A percentile compares a stretch with the other conserved stretches of the same genome.
These are phyloP conservation scores for Ecliptopera silaceata DNA, from an alignment of 2,888 invertebrate species.

Conservation along the genomic window DNA sequence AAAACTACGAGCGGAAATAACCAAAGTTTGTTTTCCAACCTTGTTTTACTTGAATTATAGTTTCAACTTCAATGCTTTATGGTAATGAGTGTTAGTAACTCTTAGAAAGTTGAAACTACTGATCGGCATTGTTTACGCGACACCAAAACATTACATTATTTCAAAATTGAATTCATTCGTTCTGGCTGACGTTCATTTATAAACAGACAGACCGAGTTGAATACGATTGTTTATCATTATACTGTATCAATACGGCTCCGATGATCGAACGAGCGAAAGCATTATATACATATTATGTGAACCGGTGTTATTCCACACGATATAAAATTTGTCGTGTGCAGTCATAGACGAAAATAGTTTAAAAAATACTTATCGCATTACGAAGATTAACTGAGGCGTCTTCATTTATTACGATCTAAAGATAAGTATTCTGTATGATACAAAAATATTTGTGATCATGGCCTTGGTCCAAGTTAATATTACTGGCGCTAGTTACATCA, in stretches of 20 bases:
- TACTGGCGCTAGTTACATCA: slow-evolving; percentile 26
- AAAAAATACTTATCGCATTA: slow-evolving; percentile 1
- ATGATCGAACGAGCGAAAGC: slow-evolving; percentile 27
- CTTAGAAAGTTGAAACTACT: slow-evolving; percentile 58
- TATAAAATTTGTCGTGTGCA: slow-evolving; percentile 12
- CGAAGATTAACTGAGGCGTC: slow-evolving; percentile 15
- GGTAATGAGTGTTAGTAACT: slow-evolving; percentile 23
- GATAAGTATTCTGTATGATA: slow-evolving; percentile 16
- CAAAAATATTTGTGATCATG: slow-evolving; percentile 23
- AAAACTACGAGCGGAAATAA: slow-evolving; percentile 39
- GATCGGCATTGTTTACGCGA: slow-evolving; percentile 35
- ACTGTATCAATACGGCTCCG: slow-evolving; percentile 27
- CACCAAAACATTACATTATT: slow-evolving; percentile 36
- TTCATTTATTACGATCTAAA: slow-evolving; percentile 7
- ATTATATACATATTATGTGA: slow-evolving; percentile 20
- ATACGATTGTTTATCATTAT: slow-evolving; percentile 23
- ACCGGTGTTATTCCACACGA: slow-evolving; percentile 15
- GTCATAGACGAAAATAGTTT: slow-evolving; percentile 5
- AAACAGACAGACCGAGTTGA: slow-evolving; percentile 16
- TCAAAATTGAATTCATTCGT: slow-evolving; percentile 24
- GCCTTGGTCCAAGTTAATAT: slow-evolving; percentile 29
- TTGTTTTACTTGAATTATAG: slow-evolving; percentile 54
- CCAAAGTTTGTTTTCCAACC: slow-evolving; percentile 46
- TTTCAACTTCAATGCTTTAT: slow-evolving; percentile 53
- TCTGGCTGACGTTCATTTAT: slow-evolving; percentile 30